These are phyloP conservation scores for Drosophila miranda DNA, from an alignment of 1,140 invertebrate species.

Conservation along the genomic window DNA sequence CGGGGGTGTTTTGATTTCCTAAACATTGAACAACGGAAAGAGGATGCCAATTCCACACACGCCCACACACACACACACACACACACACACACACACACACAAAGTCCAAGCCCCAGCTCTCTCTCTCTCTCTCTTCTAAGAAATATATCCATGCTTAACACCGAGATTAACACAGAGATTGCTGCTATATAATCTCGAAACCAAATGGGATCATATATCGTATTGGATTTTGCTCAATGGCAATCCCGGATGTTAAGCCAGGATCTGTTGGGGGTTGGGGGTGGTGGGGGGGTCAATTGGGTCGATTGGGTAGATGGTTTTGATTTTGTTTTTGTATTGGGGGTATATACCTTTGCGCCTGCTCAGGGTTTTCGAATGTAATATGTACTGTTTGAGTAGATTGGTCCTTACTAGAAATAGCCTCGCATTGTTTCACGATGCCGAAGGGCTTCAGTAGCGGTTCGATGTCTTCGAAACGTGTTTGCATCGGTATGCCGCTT, in stretches of 20 bases:
- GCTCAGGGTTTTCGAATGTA: slow-evolving; percentile 93
- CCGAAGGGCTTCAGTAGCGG: slow-evolving; percentile 90
- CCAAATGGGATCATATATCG: too few species aligned
- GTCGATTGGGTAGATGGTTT: neutral
- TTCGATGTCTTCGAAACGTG: slow-evolving; percentile 93
- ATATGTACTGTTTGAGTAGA: slow-evolving; percentile 91
- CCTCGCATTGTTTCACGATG: slow-evolving; percentile 92
- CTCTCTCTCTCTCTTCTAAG: neutral
- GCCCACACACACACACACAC: neutral
- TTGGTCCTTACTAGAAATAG: slow-evolving; percentile 89
- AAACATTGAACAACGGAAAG: slow-evolving; percentile 9
- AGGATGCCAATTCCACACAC: neutral
- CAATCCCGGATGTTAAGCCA: slow-evolving; percentile 30
- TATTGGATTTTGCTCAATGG: too few species aligned
- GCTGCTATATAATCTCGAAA: too few species aligned
- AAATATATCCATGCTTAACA: slow-evolving; percentile 6
- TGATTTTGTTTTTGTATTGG: slow-evolving; percentile 20
- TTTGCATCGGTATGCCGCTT: slow-evolving; percentile 92
- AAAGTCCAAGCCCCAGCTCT: neutral
- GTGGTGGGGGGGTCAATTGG: slow-evolving; percentile 9
- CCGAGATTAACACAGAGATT: neutral
- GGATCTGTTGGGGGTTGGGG: neutral
- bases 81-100: neutral
- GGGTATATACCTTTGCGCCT: slow-evolving; percentile 93
- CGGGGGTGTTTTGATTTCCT: too few species aligned